phyloP scores from a whole-genome alignment of 2,888 invertebrate species.

The Sarcophaga caerulescens region DNA sequence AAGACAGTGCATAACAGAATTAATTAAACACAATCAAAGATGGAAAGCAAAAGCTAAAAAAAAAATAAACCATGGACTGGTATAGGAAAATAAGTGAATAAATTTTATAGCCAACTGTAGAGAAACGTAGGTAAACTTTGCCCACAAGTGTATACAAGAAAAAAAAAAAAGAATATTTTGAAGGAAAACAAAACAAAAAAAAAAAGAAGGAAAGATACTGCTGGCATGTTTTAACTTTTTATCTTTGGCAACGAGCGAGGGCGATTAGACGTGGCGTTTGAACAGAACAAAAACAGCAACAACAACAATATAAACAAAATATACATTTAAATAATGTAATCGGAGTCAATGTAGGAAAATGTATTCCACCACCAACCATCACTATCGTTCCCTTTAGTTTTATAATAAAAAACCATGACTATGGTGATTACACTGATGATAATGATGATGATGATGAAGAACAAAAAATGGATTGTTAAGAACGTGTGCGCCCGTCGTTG shows the following conservation, averaged over 20 bases:
- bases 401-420: conserved; percentile 14
- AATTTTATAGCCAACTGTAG: background rate
- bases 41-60: background rate
- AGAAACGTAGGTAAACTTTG: background rate
- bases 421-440: background rate
- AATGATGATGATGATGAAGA: no score
- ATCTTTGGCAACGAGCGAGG: conserved; percentile 57
- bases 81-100: background rate
- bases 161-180: no score
- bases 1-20: conserved; percentile 15
- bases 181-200: background rate
- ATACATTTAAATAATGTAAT: conserved; percentile 45
- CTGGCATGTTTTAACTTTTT: conserved; percentile 54
- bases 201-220: conserved; percentile 30
- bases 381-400: conserved; percentile 6
- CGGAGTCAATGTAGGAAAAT: conserved; percentile 59
- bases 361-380: conserved; percentile 27
- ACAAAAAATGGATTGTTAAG: conserved; percentile 44
- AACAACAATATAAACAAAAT: background rate
- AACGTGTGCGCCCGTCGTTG: conserved; percentile 60
- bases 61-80: no score
- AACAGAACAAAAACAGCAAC: conserved; percentile 16
- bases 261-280: conserved; percentile 48
- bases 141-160: background rate
- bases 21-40: background rate